These are phyloP conservation scores for Dipodomys spectabilis DNA, from an alignment of 2,113 vertebrate species.

Conservation along the genomic window DNA sequence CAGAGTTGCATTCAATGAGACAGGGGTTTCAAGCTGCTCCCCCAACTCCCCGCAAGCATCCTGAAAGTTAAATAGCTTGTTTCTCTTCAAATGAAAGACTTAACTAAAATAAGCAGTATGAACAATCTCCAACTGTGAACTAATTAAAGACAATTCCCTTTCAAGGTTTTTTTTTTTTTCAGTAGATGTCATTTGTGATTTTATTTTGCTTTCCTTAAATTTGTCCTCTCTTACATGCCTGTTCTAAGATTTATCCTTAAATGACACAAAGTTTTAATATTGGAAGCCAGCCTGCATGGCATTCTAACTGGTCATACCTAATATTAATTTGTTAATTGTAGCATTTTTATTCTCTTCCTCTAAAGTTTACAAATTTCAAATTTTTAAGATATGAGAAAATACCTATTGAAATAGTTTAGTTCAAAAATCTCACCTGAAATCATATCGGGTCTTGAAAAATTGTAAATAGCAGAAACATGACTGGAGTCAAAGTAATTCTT, in stretches of 20 bases:
- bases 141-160: slow-evolving; percentile 91
- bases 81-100: slow-evolving; percentile 87
- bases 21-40: slow-evolving; percentile 62
- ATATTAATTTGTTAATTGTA: slow-evolving; percentile 9
- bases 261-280: slow-evolving; percentile 70
- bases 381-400: background rate
- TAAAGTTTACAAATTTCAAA: background rate
- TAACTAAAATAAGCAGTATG: slow-evolving; percentile 90
- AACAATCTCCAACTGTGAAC: slow-evolving; percentile 91
- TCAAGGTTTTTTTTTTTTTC: slow-evolving; percentile 86
- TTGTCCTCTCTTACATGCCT: slow-evolving; percentile 83
- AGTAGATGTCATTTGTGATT: slow-evolving; percentile 89
- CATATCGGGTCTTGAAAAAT: background rate
- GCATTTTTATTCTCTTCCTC: background rate
- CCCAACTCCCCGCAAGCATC: slow-evolving; percentile 80
- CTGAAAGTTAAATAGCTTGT: slow-evolving; percentile 87
- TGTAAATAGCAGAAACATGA: slow-evolving; percentile 2
- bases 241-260: slow-evolving; percentile 78
- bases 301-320: slow-evolving; percentile 15
- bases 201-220: slow-evolving; percentile 87
- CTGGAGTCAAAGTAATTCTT: background rate
- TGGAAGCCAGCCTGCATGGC: background rate
- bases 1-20: slow-evolving; percentile 64
- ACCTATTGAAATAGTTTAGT: background rate
- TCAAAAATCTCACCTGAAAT: background rate